Evolutionary conservation across 2,113 vertebrate genomes (phyloP).

Genomic region (Thymallus thymallus): DNA sequence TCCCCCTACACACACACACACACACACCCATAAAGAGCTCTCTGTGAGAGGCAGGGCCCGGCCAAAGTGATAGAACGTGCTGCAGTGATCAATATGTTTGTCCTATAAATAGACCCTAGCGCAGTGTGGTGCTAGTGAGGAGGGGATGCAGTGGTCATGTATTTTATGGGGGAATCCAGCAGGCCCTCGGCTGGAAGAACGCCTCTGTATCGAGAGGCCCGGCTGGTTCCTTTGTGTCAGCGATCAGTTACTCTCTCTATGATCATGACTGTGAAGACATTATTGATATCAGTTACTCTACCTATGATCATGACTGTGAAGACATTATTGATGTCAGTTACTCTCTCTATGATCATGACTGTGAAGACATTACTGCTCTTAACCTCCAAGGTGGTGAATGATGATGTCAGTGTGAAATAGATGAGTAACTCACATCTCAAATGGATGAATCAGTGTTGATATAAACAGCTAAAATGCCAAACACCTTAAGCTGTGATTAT

Average conservation of each 20-base stretch:
- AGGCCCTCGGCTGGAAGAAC: constrained; percentile 55
- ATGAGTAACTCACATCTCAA: too few species aligned
- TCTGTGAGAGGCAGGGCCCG: constrained; percentile 22
- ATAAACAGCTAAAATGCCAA: too few species aligned
- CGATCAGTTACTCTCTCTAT: constrained; percentile 42
- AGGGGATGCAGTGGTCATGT: constrained; percentile 69
- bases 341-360: constrained; percentile 24
- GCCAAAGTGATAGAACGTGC: constrained; percentile 64
- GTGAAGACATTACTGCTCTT: not conserved
- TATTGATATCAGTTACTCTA: constrained; percentile 36
- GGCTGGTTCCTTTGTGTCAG: constrained; percentile 24
- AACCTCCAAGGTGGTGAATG: too few species aligned
- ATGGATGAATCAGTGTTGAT: too few species aligned
- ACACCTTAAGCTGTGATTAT: not conserved
- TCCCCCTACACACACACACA: not conserved
- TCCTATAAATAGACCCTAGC: constrained; percentile 72
- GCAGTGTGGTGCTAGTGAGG: constrained; percentile 65
- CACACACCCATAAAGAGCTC: constrained; percentile 9
- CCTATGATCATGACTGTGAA: constrained; percentile 14
- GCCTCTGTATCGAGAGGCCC: constrained; percentile 44
- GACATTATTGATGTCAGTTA: constrained; percentile 33
- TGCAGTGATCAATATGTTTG: constrained; percentile 77
- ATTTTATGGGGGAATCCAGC: constrained; percentile 61
- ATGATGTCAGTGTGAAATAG: too few species aligned
- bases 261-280: constrained; percentile 12